phyloP scores from a whole-genome alignment of 2,113 vertebrate genomes.

The Galbula dea region DNA sequence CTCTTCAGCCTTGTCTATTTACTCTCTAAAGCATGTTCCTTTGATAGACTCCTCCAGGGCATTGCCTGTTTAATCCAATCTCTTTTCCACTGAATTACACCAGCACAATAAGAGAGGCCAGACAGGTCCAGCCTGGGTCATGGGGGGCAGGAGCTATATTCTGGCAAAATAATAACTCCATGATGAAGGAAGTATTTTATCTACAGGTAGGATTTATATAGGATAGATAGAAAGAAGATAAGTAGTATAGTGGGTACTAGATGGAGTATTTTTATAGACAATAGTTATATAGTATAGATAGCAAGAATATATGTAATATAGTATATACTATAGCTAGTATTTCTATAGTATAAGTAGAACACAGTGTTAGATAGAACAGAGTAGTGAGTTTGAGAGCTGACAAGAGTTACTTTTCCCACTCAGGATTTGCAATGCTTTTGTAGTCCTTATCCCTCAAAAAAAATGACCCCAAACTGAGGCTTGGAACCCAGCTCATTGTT shows the following conservation, averaged over 20 bases:
- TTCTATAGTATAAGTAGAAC: too few relatives aligned
- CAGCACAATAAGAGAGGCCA: slow-evolving; percentile 46
- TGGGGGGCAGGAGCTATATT: not conserved
- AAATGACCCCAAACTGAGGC: not conserved
- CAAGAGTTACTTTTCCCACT: not conserved
- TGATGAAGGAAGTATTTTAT: not conserved
- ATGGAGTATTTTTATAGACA: too few relatives aligned
- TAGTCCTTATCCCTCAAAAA: not conserved
- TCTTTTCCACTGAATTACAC: slow-evolving; percentile 66
- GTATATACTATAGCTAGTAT: too few relatives aligned
- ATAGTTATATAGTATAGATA: too few relatives aligned
- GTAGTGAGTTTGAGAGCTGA: not conserved
- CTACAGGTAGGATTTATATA: too few relatives aligned
- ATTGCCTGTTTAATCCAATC: too few relatives aligned
- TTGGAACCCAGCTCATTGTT: accelerated
- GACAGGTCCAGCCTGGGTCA: slow-evolving; percentile 50
- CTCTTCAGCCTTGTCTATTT: slow-evolving; percentile 52
- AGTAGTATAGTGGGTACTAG: too few relatives aligned
- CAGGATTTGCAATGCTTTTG: not conserved
- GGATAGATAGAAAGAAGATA: too few relatives aligned
- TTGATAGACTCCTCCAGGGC: slow-evolving; percentile 44
- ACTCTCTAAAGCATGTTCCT: slow-evolving; percentile 53
- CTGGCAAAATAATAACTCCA: not conserved
- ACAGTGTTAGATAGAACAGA: too few relatives aligned
- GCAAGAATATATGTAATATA: too few relatives aligned